Evolutionary conservation across 1,140 invertebrate genomes (phyloP).

Genomic region (Drosophila micromelanica): DNA sequence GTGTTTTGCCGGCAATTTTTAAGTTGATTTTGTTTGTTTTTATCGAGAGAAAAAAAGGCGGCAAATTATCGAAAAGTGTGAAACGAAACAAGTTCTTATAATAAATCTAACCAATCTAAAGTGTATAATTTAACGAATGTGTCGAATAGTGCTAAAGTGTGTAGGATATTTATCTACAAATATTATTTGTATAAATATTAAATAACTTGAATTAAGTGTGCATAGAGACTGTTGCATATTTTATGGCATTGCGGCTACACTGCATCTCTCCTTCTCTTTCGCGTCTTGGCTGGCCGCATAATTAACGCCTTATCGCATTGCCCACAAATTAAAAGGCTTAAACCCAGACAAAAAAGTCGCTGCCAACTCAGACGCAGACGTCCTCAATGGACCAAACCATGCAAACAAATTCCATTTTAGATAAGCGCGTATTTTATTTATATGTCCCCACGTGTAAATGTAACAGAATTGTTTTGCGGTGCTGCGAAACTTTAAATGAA

Average conservation of each 20-base stretch:
- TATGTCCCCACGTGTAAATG: conserved; percentile 17
- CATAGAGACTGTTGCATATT: conserved; percentile 20
- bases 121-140: background rate
- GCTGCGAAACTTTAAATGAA: background rate
- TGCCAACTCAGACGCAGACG: conserved; percentile 33
- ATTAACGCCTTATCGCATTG: conserved; percentile 68
- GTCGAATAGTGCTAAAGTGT: conserved; percentile 4
- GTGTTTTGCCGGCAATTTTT: conserved; percentile 34
- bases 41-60: conserved; percentile 49
- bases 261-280: background rate
- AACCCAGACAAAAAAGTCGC: conserved; percentile 25
- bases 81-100: conserved; percentile 8
- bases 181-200: background rate
- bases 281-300: conserved; percentile 34
- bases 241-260: conserved; percentile 10
- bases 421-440: conserved; percentile 58
- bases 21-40: conserved; percentile 55
- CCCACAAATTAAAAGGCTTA: conserved; percentile 70
- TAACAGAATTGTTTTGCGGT: conserved; percentile 8
- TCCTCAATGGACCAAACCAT: conserved; percentile 41
- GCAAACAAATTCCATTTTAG: conserved; percentile 52
- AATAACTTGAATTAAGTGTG: background rate
- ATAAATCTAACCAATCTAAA: background rate
- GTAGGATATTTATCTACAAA: background rate
- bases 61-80: conserved; percentile 43